Evolutionary conservation across 2,797 vertebrate genomes (phyloP), one percentile per base, ranked within the genome.

Genomic region (Remorina albescens): DNA sequence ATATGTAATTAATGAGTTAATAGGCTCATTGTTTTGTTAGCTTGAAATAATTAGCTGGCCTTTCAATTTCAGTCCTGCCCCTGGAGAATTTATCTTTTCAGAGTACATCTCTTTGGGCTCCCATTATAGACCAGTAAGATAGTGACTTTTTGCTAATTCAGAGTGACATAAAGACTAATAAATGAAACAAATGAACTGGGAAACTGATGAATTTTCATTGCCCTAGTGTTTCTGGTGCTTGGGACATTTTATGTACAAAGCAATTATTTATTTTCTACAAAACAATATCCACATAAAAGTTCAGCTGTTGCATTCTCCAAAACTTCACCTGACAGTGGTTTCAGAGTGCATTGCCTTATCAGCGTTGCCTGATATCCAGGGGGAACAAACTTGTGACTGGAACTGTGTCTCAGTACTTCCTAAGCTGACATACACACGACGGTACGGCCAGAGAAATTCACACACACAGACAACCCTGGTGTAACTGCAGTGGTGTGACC

Each of bases 401-500:
- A 53, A 21, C 34, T n/a, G 18, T 70, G 23, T 37, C 54, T 78
- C 44, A 47, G 0, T 72, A 47, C 23, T 63, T 62, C 32, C 32
- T 34, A 25, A 25, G 15, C 13, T 49, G 47, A 47, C 21, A 51
- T 23, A 67, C 23, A 67, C 65, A 71, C 5, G 15, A 49, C 63
- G 5, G 26, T 6, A 2, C 6, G 26, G 3, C 10, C 19, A 23
- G 69, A 54, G 47, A 68, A 55, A 67, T 58, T 28, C 16, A 54
- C 42, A 76, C 42, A 69, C 64, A 63, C 32, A 50, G 50, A 64
- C 49, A 76, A 53, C 41, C 66, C 63, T 19, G 6, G 59, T 74
- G 66, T 68, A 78, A 77, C 41, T 58, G 65, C 81, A 77, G 76
- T 57, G 74, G 71, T 63, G 67, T 89, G 88, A 91, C 91, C 86